These are phyloP conservation scores for Opisthocomus hoazin DNA, from an alignment of 2,113 vertebrate species.

Conservation along the genomic window DNA sequence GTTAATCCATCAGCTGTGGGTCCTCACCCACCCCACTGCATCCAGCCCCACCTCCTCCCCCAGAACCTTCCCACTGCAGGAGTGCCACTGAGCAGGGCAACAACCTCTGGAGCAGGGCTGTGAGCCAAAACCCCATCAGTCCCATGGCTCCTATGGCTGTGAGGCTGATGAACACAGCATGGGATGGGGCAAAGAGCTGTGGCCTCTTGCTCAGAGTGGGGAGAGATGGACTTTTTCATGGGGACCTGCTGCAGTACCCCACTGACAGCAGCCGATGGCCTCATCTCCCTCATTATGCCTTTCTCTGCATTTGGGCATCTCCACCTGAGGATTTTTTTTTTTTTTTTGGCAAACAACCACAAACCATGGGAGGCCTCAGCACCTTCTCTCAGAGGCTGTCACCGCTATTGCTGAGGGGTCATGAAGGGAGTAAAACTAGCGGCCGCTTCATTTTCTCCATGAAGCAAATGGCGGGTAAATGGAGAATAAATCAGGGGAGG, in stretches of 20 bases:
- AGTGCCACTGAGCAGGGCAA: neutral
- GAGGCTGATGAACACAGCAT: neutral
- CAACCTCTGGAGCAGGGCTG: neutral
- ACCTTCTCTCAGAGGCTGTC: neutral
- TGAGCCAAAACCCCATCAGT: neutral
- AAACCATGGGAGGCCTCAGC: neutral
- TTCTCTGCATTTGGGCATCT: neutral
- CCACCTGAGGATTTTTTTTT: neutral
- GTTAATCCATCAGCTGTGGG: neutral
- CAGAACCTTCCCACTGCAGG: fast-evolving
- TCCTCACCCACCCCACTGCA: neutral
- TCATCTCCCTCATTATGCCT: neutral
- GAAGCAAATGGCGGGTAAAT: neutral
- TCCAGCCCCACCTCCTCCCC: neutral
- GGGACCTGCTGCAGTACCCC: neutral
- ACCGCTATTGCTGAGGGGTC: neutral
- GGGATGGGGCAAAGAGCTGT: neutral
- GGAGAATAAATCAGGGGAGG: constrained; percentile 46
- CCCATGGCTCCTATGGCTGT: neutral
- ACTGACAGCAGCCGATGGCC: fast-evolving
- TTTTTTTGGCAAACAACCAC: neutral
- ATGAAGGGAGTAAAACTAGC: neutral
- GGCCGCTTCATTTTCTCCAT: neutral
- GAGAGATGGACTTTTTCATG: neutral
- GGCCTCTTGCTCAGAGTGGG: neutral